Evolutionary conservation across 2,797 vertebrate genomes (phyloP).

Genomic region (Sebastes itinus): DNA sequence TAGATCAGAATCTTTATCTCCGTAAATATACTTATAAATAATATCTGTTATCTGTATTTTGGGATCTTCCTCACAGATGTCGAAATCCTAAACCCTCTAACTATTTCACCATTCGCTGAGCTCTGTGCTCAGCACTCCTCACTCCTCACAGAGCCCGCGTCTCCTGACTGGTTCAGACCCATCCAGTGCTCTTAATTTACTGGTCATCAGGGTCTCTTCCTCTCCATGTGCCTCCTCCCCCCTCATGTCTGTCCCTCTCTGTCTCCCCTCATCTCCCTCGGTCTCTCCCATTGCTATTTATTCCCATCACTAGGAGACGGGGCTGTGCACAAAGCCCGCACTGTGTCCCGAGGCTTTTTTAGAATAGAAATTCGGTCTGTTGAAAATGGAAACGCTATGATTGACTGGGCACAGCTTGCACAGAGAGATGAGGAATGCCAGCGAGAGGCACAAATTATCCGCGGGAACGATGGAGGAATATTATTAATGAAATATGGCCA

Average conservation of each 20-base stretch:
- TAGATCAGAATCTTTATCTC: slow-evolving; percentile 6
- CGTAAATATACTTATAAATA: slow-evolving; percentile 8
- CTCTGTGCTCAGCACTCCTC: slow-evolving; percentile 33
- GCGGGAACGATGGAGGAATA: slow-evolving; percentile 50
- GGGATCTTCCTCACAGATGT: slow-evolving; percentile 14
- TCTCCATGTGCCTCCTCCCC: slow-evolving; percentile 51
- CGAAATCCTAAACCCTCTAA: slow-evolving; percentile 52
- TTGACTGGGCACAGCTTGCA: slow-evolving; percentile 71
- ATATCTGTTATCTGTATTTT: slow-evolving; percentile 22
- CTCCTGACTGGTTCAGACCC: slow-evolving; percentile 34
- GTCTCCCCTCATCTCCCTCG: slow-evolving; percentile 61
- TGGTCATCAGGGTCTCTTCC: slow-evolving; percentile 75
- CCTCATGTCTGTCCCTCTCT: slow-evolving; percentile 42
- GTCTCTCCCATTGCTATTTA: slow-evolving; percentile 74
- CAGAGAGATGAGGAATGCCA: slow-evolving; percentile 62
- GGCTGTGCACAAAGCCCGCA: slow-evolving; percentile 73
- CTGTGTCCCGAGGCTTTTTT: slow-evolving; percentile 74
- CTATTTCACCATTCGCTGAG: slow-evolving; percentile 50
- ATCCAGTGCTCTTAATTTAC: slow-evolving; percentile 73
- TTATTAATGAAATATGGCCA: slow-evolving; percentile 68
- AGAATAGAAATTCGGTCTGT: slow-evolving; percentile 73
- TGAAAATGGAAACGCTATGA: slow-evolving; percentile 77
- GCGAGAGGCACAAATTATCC: slow-evolving; percentile 66
- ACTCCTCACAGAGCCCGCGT: neutral
- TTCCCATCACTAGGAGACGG: slow-evolving; percentile 78